Evolutionary conservation across 2,888 invertebrate genomes (phyloP), one percentile per base, ranked within the genome.

Genomic region (Chouioia cunea): DNA sequence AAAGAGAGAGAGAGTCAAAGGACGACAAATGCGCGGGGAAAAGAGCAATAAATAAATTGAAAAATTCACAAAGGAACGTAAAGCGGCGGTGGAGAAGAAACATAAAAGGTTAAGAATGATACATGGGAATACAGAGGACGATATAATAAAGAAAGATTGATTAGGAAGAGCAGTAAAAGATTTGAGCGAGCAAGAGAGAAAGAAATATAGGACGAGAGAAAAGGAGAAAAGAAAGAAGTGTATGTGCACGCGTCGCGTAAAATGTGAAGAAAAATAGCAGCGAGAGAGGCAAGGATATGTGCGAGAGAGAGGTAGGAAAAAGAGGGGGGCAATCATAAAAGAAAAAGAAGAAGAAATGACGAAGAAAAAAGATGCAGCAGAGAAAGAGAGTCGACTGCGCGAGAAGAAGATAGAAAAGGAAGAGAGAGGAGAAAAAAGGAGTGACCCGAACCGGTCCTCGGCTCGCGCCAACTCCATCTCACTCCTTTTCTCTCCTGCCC

Each of bases 371-470:
- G 56, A 20, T 12, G 46, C 44, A 10, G 53, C 54, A 62, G 63
- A 65, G 47, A 63, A 58, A 59, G 74, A 52, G 57, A 23, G 70
- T 72, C 65, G 47, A 69, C 18, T 6, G 54, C 3, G 36, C 15
- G 72, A 70, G 75, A 65, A 59, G 73, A 57, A 72, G 75, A 73
- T 71, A 65, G 74, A 76, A 72, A 60, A 70, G 77, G 76, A 75
- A 75, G 75, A 76, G 76, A 76, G 76, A 76, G 76, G 72, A 70
- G 69, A 73, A 73, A 73, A 67, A 75, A 75, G 75, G 74, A 75
- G 76, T 79, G 79, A 81, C 78, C 80, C 78, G 82, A 82, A 82
- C 82, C 82, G 82, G 82, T 82, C 81, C 76, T 74, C 69, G 76
- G 70, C 80, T 71, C 74, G 78, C 58, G 71, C 60, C 60, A 36